Conservation (phyloP, 2,888 invertebrate species). For the Oscheius onirici region DNA sequence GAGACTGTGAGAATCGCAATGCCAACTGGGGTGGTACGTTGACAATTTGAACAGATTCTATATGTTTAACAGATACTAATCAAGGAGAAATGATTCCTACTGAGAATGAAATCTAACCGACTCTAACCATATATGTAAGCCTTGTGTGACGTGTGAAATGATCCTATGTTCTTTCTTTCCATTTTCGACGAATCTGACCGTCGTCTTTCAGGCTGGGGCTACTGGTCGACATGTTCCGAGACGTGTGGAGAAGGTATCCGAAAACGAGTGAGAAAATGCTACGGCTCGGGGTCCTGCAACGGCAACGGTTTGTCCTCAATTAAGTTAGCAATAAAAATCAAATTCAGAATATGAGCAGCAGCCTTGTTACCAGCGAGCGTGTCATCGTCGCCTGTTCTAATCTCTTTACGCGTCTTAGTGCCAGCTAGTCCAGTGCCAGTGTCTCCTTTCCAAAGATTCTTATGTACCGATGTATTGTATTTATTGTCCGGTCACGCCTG, state of each 20-base stretch:
- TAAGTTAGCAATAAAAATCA: too few relatives aligned
- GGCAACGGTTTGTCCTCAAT: too few relatives aligned
- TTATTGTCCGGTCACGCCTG: constrained; percentile 31
- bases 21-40: constrained; percentile 70
- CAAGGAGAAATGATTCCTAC: background rate
- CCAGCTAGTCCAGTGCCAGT: constrained; percentile 14
- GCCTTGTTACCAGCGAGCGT: constrained; percentile 56
- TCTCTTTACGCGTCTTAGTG: background rate
- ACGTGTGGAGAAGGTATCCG: constrained; percentile 67
- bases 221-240: constrained; percentile 68
- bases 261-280: constrained; percentile 70
- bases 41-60: background rate
- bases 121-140: constrained; percentile 11
- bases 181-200: background rate
- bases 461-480: constrained; percentile 31
- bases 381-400: constrained; percentile 39
- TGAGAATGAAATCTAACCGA: constrained; percentile 21
- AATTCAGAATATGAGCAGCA: constrained; percentile 67
- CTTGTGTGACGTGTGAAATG: constrained; percentile 3
- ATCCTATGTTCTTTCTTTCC: background rate
- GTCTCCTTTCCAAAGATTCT: constrained; percentile 14
- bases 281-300: constrained; percentile 66
- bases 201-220: constrained; percentile 68
- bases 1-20: constrained; percentile 62
- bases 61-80: constrained; percentile 21